These are phyloP conservation scores for Crotalus tigris DNA, from an alignment of 2,113 vertebrate genomes.

Conservation along the genomic window DNA sequence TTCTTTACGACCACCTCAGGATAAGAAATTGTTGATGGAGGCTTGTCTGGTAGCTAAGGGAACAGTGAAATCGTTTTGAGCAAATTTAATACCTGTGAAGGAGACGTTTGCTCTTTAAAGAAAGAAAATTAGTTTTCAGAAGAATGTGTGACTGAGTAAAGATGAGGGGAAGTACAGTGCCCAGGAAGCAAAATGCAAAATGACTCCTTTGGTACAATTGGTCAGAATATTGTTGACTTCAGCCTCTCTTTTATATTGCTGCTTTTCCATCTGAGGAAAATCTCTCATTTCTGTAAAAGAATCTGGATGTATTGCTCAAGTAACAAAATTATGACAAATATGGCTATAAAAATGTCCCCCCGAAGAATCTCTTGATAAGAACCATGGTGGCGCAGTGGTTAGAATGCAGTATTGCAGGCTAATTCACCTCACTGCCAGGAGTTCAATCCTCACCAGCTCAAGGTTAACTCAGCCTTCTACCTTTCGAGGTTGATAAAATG, in stretches of 20 bases:
- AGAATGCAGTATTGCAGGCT: neutral
- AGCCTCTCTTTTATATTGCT: neutral
- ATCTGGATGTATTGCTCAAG: neutral
- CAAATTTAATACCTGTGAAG: neutral
- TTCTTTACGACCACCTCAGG: neutral
- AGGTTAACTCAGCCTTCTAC: neutral
- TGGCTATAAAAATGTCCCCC: neutral
- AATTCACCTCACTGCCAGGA: neutral
- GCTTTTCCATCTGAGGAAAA: neutral
- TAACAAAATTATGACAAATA: neutral
- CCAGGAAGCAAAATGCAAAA: neutral
- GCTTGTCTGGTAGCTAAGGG: neutral
- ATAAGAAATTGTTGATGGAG: conserved; percentile 17
- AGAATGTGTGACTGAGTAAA: conserved; percentile 21
- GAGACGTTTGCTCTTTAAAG: neutral
- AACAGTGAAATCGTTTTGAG: neutral
- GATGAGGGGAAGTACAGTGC: neutral
- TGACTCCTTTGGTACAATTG: neutral
- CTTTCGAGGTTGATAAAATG: neutral
- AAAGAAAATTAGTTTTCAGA: neutral
- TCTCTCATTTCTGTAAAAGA: neutral
- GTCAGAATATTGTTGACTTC: neutral
- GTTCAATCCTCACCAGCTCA: neutral
- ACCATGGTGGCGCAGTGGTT: neutral
- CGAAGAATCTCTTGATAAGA: neutral